These are phyloP conservation scores for Artibeus lituratus DNA, from an alignment of 2,797 vertebrate species.

Conservation along the genomic window DNA sequence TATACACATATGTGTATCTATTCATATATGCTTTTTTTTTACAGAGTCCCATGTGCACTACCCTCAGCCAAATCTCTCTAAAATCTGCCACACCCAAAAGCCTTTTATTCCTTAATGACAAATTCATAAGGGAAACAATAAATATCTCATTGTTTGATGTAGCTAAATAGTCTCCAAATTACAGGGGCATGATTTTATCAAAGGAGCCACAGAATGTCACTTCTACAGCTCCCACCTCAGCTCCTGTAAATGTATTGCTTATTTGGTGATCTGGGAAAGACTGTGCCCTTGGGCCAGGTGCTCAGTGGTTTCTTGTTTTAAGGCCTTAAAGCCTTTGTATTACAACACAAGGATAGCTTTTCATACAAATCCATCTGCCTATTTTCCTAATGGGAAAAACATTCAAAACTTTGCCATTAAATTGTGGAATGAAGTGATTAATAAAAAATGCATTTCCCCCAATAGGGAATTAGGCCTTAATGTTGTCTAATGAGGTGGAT, in stretches of 20 bases:
- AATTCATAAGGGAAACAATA: conserved; percentile 3
- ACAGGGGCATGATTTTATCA: not conserved
- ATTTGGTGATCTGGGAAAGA: not conserved
- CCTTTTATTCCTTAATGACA: not conserved
- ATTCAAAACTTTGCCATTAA: conserved; percentile 47
- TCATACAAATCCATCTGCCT: not conserved
- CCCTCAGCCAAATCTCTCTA: not conserved
- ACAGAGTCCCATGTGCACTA: not conserved
- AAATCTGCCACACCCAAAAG: not conserved
- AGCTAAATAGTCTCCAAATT: not conserved
- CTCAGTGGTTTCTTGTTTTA: not conserved
- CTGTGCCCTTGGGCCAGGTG: not conserved
- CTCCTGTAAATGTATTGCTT: not conserved
- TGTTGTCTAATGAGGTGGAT: conserved; percentile 66
- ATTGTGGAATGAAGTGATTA: conserved; percentile 46
- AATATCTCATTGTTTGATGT: not conserved
- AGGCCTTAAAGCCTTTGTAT: not conserved
- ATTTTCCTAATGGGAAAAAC: conserved; percentile 13
- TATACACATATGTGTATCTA: not conserved
- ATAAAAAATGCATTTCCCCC: conserved; percentile 46
- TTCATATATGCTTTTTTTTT: not conserved
- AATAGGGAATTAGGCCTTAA: conserved; percentile 43
- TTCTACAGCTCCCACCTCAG: not conserved
- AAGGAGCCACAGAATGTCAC: not conserved
- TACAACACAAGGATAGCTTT: not conserved